phyloP scores from a whole-genome alignment of 1,140 invertebrate genomes.

The Ephestia elutella region DNA sequence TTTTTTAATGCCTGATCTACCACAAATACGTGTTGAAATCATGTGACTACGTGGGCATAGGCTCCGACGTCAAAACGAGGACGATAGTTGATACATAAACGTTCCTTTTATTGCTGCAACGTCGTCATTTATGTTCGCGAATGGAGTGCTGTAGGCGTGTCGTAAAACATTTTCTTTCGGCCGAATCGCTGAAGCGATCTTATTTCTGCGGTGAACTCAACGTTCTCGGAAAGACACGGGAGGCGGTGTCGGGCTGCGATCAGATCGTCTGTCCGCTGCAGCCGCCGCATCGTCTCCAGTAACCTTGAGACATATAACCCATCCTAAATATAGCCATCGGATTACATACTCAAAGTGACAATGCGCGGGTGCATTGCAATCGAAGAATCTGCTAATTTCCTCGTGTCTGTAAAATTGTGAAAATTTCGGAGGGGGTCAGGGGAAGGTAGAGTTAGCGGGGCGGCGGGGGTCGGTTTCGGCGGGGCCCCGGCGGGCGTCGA shows the following conservation, averaged over 20 bases:
- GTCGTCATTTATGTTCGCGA: slow-evolving; percentile 32
- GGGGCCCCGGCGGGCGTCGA: slow-evolving; percentile 61
- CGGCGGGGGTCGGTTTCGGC: slow-evolving; percentile 48
- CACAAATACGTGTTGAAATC: slow-evolving; percentile 38
- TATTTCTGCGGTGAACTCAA: slow-evolving; percentile 48
- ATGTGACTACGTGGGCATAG: slow-evolving; percentile 44
- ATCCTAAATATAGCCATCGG: slow-evolving; percentile 44
- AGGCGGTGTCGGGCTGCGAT: slow-evolving; percentile 7
- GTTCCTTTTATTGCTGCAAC: slow-evolving; percentile 48
- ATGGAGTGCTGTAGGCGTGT: slow-evolving; percentile 44
- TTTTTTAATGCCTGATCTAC: slow-evolving; percentile 47
- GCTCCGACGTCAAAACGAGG: slow-evolving; percentile 30
- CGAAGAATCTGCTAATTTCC: slow-evolving; percentile 15
- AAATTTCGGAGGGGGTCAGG: slow-evolving; percentile 38
- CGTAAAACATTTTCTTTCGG: slow-evolving; percentile 54
- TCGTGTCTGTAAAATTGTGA: slow-evolving; percentile 30
- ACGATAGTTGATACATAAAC: slow-evolving; percentile 32
- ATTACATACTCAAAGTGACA: slow-evolving; percentile 33
- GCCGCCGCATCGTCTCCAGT: slow-evolving; percentile 14
- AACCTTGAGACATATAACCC: slow-evolving; percentile 34
- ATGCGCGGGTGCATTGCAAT: slow-evolving; percentile 20
- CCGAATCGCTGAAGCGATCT: slow-evolving; percentile 34
- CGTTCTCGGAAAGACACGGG: slow-evolving; percentile 35
- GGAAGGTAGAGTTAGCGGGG: slow-evolving; percentile 34
- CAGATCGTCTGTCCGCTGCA: slow-evolving; percentile 6